A percentile compares a stretch with the other conserved stretches of the same genome.
These are phyloP conservation scores for Huso huso DNA, from an alignment of 2,797 vertebrate species.

Conservation along the genomic window DNA sequence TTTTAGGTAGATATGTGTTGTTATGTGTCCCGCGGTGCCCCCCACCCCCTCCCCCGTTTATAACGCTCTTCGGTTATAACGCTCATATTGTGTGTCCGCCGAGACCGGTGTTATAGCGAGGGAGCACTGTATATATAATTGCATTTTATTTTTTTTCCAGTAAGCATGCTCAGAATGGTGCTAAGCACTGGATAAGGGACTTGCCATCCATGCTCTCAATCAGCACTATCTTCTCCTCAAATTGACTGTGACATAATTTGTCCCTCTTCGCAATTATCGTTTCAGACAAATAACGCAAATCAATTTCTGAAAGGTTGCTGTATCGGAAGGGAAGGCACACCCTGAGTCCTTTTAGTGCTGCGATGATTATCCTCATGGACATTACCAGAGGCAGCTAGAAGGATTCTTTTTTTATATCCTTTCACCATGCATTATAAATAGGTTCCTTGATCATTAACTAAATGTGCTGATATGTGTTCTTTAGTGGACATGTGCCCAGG, in stretches of 20 bases:
- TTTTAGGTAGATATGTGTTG: too few relatives aligned
- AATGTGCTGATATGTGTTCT: background rate
- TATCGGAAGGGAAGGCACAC: background rate
- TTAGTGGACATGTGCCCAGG: background rate
- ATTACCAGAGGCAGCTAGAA: background rate
- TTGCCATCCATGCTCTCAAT: background rate
- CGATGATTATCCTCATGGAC: background rate
- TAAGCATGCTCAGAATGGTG: background rate
- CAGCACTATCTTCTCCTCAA: constrained; percentile 26
- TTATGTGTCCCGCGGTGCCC: too few relatives aligned
- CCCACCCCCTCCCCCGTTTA: too few relatives aligned
- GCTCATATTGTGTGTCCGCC: too few relatives aligned
- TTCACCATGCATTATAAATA: background rate
- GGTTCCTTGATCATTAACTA: background rate
- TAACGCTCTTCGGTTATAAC: too few relatives aligned
- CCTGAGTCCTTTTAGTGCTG: background rate
- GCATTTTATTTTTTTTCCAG: too few relatives aligned
- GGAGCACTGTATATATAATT: too few relatives aligned
- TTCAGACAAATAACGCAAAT: constrained; percentile 38
- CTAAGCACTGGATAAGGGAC: background rate
- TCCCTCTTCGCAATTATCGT: constrained; percentile 36
- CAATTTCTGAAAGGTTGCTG: constrained; percentile 5
- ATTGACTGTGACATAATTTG: constrained; percentile 25
- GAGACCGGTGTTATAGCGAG: too few relatives aligned
- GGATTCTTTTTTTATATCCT: background rate